Conservation (phyloP, 1,140 invertebrate species). For the Thalassaphorura encarpata region DNA sequence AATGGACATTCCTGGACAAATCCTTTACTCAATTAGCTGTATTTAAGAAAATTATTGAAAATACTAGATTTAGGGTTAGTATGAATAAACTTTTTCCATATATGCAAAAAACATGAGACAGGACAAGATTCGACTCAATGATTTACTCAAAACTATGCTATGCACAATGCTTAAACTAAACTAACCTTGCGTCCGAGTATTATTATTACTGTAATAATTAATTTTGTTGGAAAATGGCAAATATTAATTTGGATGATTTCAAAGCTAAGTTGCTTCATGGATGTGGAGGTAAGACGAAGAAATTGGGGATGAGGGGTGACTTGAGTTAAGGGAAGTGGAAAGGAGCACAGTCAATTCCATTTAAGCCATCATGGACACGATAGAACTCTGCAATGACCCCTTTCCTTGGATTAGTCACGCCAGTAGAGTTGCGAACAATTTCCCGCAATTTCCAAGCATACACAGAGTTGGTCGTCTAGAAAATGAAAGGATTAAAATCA, state of each 20-base stretch:
- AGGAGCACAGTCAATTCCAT: conserved; percentile 19
- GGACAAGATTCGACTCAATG: too few relatives aligned
- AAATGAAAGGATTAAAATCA: too few relatives aligned
- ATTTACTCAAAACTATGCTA: too few relatives aligned
- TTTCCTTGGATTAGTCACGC: not conserved
- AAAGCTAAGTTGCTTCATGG: not conserved
- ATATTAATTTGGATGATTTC: too few relatives aligned
- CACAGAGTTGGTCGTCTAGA: conserved; percentile 25
- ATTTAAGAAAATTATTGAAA: too few relatives aligned
- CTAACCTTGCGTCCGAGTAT: too few relatives aligned
- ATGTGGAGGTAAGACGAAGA: not conserved
- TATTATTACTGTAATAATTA: too few relatives aligned
- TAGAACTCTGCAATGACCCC: conserved; percentile 14
- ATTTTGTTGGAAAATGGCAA: too few relatives aligned
- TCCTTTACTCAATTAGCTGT: too few relatives aligned
- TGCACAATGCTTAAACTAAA: too few relatives aligned
- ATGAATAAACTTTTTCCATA: not conserved
- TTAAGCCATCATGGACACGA: conserved; percentile 12
- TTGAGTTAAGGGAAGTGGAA: conserved; percentile 25
- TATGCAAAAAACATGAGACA: not conserved
- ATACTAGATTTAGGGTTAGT: too few relatives aligned
- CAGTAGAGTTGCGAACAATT: not conserved
- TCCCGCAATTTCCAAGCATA: conserved; percentile 23
- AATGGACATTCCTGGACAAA: too few relatives aligned
- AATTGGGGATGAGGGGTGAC: not conserved